A percentile compares a stretch with the other conserved stretches of the same genome.
phyloP scores from a whole-genome alignment of 2,113 vertebrate species.

The Myiopsitta monachus region DNA sequence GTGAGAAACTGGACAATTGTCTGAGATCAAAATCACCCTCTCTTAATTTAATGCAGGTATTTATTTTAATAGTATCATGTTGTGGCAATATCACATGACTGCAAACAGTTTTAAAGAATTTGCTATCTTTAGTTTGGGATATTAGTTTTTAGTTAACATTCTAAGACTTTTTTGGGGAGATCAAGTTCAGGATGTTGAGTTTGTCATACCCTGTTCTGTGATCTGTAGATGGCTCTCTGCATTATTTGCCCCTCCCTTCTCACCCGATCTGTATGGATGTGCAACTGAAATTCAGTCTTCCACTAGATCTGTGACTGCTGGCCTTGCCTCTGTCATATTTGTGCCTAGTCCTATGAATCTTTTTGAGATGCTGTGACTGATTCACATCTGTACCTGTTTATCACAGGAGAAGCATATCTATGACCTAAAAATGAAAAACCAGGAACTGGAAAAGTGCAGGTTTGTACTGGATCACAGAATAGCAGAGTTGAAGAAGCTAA shows the following conservation, averaged over 20 bases:
- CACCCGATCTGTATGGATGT: background rate
- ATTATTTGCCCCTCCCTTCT: background rate
- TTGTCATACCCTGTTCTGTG: background rate
- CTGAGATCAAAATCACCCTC: background rate
- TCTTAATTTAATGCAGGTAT: background rate
- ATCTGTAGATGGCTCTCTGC: background rate
- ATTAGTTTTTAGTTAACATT: background rate
- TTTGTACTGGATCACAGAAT: constrained; percentile 85
- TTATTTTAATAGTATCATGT: background rate
- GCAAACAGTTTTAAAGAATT: background rate
- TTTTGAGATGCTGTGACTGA: background rate
- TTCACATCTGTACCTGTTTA: background rate
- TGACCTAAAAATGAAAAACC: constrained; percentile 86
- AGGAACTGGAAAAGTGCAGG: constrained; percentile 86
- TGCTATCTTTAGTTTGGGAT: background rate
- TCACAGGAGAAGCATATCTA: constrained; percentile 84
- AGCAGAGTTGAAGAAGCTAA: constrained; percentile 84
- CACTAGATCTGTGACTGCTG: background rate
- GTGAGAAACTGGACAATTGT: constrained; percentile 58
- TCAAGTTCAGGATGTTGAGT: background rate
- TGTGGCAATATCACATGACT: background rate
- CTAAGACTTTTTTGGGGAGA: background rate
- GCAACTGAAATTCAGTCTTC: background rate
- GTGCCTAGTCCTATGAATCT: background rate
- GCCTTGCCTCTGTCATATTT: background rate